These are phyloP conservation scores for Bombus huntii DNA, from an alignment of 1,140 invertebrate species.

Conservation along the genomic window DNA sequence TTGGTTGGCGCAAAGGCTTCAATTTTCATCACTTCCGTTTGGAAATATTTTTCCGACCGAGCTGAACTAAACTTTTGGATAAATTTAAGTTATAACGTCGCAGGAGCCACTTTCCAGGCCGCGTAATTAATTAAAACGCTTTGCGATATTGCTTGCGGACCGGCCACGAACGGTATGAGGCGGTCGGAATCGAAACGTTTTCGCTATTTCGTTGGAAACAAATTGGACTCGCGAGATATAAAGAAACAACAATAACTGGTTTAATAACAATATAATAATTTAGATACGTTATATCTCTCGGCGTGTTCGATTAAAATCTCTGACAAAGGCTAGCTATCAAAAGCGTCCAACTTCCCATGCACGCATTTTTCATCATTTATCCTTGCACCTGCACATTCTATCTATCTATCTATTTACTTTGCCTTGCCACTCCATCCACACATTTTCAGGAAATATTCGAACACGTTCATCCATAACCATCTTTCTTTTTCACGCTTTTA, in stretches of 20 bases:
- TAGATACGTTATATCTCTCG: not conserved
- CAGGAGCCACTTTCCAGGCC: not conserved
- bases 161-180: too few relatives aligned
- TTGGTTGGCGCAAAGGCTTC: not conserved
- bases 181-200: constrained; percentile 2
- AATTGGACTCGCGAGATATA: not conserved
- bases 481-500: not conserved
- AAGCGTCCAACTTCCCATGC: not conserved
- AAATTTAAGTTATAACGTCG: constrained; percentile 3
- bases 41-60: not conserved
- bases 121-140: constrained; percentile 39
- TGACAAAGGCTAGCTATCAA: not conserved
- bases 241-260: not conserved
- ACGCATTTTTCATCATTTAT: not conserved
- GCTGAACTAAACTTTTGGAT: not conserved
- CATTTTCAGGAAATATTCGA: not conserved
- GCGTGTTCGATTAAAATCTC: not conserved
- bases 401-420: not conserved
- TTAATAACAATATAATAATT: constrained; percentile 1
- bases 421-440: not conserved
- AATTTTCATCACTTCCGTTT: not conserved
- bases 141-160: not conserved
- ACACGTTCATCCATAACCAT: not conserved
- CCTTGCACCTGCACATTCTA: not conserved
- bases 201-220: not conserved